Evolutionary conservation across 2,113 vertebrate genomes (phyloP).

Genomic region (Crocuta crocuta): DNA sequence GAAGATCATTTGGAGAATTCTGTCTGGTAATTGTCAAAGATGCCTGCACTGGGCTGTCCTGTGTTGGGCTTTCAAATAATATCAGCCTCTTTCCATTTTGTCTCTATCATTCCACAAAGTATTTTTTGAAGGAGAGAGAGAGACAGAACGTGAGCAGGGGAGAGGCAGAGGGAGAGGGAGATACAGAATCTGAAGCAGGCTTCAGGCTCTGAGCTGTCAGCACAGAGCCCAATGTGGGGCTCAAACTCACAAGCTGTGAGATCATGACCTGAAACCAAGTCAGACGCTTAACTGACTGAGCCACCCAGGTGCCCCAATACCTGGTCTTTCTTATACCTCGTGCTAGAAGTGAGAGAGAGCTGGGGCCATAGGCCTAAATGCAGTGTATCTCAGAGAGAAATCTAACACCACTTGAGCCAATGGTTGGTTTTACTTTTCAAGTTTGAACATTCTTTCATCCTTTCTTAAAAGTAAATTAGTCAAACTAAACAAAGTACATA

Average conservation of each 20-base stretch:
- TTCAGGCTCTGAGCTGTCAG: no score
- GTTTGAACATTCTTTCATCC: slow-evolving; percentile 29
- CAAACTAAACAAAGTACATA: background rate
- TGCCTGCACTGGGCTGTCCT: background rate
- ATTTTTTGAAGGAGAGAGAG: no score
- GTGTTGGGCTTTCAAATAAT: background rate
- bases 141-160: no score
- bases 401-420: slow-evolving; percentile 69
- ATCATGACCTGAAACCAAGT: no score
- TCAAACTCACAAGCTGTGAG: no score
- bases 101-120: background rate
- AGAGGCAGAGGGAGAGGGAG: no score
- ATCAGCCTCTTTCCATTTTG: background rate
- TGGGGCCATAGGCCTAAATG: slow-evolving; percentile 53
- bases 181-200: no score
- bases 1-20: background rate
- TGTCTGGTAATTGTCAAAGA: background rate
- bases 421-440: slow-evolving; percentile 72
- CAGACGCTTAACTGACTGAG: no score
- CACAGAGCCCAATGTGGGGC: no score
- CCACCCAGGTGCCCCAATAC: background rate
- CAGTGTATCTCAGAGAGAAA: slow-evolving; percentile 61
- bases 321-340: background rate
- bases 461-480: slow-evolving; percentile 62
- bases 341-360: slow-evolving; percentile 49